Evolutionary conservation across 2,888 invertebrate species (phyloP), one percentile per base, ranked within the genome.

Genomic region (Papilio elwesi): DNA sequence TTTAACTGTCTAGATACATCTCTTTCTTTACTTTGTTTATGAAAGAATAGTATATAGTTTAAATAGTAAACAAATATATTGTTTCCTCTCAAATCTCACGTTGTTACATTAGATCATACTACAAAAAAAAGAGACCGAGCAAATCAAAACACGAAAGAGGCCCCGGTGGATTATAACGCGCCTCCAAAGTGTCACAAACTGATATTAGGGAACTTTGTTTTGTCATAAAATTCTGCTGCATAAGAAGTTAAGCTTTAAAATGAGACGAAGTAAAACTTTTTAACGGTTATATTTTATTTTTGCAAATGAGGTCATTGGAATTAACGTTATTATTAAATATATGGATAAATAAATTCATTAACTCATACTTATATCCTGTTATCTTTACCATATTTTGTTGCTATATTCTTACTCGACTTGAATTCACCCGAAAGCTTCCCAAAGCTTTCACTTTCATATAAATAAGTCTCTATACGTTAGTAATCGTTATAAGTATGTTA

Each of bases 201-300:
- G 91, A 92, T 92, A 92, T 93, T 92, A 88, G 90, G 85, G 90
- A 92, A 92, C 90, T 92, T 93, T 91, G 89, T 91, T 91, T 92
- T 38, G 57, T 86, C 85, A 87, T 87, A 88, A 92, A 92, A 57
- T 38, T 38, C 36, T 36, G 92, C 90, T 92, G 90, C 93, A 92
- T 93, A 92, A 92, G 92, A 91, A 92, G 92, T 92, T 91, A 92
- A 68, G n/a, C 26, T 62, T 71, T 68, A 47, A 55, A 73, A 64
- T 26, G 65, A 47, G 71, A 53, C 63, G n/a, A 47, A 62, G 64
- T 64, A 68, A 72, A 48, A 55, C 52, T 36, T 47, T 62, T 63
- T 48, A 47, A 47, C 64, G 49, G 51, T 43, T 13, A 57, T 38
- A 5, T 57, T 57, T 38, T 38, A 38, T 57, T 57, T 57, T 57